phyloP scores from a whole-genome alignment of 2,797 vertebrate species.

The Anguilla megastoma region DNA sequence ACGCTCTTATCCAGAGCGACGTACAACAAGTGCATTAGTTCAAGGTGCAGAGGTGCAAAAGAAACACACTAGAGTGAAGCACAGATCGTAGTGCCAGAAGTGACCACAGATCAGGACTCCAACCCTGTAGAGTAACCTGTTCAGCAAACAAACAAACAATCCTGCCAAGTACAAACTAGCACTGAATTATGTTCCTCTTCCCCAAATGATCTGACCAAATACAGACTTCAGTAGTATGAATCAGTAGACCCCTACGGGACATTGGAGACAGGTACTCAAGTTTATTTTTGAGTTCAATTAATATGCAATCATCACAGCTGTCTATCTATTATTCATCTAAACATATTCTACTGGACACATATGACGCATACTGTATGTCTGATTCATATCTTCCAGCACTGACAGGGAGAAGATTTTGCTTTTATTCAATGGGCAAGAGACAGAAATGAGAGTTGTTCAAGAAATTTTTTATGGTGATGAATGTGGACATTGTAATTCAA shows the following conservation, averaged over 20 bases:
- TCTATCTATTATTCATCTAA: not conserved
- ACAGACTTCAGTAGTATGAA: not conserved
- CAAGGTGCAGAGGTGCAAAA: too few species aligned
- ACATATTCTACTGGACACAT: not conserved
- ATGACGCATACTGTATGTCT: not conserved
- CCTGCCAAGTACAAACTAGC: too few species aligned
- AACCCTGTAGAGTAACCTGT: too few species aligned
- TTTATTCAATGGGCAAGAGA: not conserved
- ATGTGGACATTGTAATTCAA: not conserved
- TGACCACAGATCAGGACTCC: too few species aligned
- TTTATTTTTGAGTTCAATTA: not conserved
- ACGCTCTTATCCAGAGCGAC: too few species aligned
- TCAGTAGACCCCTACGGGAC: not conserved
- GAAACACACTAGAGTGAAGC: too few species aligned
- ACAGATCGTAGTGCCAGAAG: too few species aligned
- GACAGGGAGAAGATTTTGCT: not conserved
- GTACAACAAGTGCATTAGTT: too few species aligned
- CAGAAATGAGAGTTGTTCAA: not conserved
- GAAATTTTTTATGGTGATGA: not conserved
- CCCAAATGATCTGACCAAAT: not conserved
- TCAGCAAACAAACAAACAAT: too few species aligned
- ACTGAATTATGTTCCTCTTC: not conserved
- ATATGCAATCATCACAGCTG: not conserved
- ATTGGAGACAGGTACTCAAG: not conserved
- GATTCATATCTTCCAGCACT: not conserved